Base-by-base conservation (phyloP, 2,797 vertebrate genomes). In the Neopelma chrysocephalum region DNA sequence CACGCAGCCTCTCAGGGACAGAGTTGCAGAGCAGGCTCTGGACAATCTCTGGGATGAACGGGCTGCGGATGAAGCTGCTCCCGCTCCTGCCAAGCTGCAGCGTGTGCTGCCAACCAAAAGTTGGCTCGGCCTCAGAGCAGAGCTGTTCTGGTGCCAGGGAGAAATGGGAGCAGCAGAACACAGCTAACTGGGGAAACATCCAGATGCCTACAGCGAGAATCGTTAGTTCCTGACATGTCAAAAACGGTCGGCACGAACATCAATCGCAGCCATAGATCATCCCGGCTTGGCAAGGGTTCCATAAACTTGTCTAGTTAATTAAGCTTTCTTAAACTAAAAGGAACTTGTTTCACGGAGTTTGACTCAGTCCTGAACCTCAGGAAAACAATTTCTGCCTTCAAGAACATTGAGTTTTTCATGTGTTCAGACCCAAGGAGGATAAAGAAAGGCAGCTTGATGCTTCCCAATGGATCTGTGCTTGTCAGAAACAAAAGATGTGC, bases 291-390 rank as follows among this genome's bases (percentile, higher is more conserved):
- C 85, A 78, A 71, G 51, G 69, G 9, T 62, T n/a, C 36, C 32
- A 29, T 91, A 88, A 94, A 94, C 87, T 88, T 77, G 83, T 54
- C 95, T 64, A 32, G 82, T 69, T 86, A 91, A 95, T 87, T 80
- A 85, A 94, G 76, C 66, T 92, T 82, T 77, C 71, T 80, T 73
- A 77, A 90, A 76, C 83, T 53, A 22, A 92, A 92, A 89, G 58
- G 72, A 88, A 87, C 88, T 90, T 51, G 27, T 78, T 60, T 71
- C 84, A 31, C 7, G 31, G 66, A 86, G 76, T 85, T 82, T 75
- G 84, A 80, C 84, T 94, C 92, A 43, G 31, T 50, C 16, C 53
- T 62, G 53, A 87, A 71, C 50, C 43, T 68, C 92, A 38, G 69
- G 43, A 77, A 85, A 92, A 70, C 19, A 80, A 42, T 45, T 89